phyloP scores from a whole-genome alignment of 2,888 invertebrate genomes.

The Hypselothyrea guttata region DNA sequence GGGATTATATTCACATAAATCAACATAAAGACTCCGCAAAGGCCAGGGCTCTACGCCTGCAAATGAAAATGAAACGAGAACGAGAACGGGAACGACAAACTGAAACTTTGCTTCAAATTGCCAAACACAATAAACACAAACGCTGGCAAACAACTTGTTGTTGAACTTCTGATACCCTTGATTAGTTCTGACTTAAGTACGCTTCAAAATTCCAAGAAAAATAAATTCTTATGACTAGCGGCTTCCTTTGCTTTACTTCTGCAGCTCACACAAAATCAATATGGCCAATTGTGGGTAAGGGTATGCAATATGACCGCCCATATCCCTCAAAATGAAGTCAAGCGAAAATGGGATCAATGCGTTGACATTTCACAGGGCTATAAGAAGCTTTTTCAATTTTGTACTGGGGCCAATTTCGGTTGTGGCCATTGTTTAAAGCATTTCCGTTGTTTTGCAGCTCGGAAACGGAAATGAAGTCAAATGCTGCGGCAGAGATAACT shows the following conservation, averaged over 20 bases:
- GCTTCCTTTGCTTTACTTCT: too few species aligned
- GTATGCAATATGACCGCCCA: constrained; percentile 11
- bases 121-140: too few species aligned
- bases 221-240: too few species aligned
- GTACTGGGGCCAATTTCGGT: constrained; percentile 23
- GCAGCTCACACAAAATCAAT: background rate
- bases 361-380: constrained; percentile 10
- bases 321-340: constrained; percentile 62
- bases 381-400: background rate
- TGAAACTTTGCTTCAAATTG: too few species aligned
- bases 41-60: constrained; percentile 22
- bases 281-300: background rate
- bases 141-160: too few species aligned
- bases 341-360: constrained; percentile 61
- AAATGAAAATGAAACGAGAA: constrained; percentile 13
- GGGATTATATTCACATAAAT: constrained; percentile 73
- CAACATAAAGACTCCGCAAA: constrained; percentile 70
- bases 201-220: too few species aligned
- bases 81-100: too few species aligned
- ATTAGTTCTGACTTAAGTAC: too few species aligned
- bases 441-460: constrained; percentile 38
- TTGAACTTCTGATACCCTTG: too few species aligned
- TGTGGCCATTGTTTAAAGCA: constrained; percentile 48
- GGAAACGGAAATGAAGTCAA: constrained; percentile 67
- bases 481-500: constrained; percentile 11